Percentiles rank a stretch among this genome's conserved stretches.
Evolutionary conservation across 1,140 invertebrate species (phyloP).

Genomic region (Cotesia glomerata): DNA sequence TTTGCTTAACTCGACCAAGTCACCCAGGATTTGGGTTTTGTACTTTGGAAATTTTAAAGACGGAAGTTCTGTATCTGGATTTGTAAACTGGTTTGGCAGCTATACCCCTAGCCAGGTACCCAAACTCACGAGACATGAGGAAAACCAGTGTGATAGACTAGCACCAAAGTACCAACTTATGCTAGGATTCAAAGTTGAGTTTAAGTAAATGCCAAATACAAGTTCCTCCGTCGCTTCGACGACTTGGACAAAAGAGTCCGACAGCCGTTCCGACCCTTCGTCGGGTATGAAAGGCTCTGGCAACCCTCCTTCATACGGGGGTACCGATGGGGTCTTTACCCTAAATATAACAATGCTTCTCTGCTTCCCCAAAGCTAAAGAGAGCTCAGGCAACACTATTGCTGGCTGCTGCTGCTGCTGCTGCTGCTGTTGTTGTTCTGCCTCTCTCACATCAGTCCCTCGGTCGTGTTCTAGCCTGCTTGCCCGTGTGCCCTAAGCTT

Average conservation of each 20-base stretch:
- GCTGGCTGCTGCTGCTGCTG: neutral
- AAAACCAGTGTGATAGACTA: no score
- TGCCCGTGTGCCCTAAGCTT: constrained; percentile 15
- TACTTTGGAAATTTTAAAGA: no score
- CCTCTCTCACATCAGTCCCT: neutral
- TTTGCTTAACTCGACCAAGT: no score
- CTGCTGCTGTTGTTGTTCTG: neutral
- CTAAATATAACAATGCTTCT: constrained; percentile 41
- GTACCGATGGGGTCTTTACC: constrained; percentile 35
- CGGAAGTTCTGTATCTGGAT: no score
- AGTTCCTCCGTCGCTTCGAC: constrained; percentile 40
- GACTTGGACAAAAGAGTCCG: constrained; percentile 43
- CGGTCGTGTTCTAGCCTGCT: neutral
- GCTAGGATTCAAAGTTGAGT: neutral
- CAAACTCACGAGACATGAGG: no score
- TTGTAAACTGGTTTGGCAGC: no score
- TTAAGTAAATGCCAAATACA: constrained; percentile 12
- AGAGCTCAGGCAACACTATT: neutral
- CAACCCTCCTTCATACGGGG: constrained; percentile 43
- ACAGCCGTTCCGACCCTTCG: constrained; percentile 39
- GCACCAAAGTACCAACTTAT: neutral
- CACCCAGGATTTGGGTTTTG: no score
- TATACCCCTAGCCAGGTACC: no score
- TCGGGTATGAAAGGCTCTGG: constrained; percentile 43
- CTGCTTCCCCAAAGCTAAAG: constrained; percentile 3